phyloP scores from a whole-genome alignment of 2,113 vertebrate species.

The Xenopus laevis region DNA sequence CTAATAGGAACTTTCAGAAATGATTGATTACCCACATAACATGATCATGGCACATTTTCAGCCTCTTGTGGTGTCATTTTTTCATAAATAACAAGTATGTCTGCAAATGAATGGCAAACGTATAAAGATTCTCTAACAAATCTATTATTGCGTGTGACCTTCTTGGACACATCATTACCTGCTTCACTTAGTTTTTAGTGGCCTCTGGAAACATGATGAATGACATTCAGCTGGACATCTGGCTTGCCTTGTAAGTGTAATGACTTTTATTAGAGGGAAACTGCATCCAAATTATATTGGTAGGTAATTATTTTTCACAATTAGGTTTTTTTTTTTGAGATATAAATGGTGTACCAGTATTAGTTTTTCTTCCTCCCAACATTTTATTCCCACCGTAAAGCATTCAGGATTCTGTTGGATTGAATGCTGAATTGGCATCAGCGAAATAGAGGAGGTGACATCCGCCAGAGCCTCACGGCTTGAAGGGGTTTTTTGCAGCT shows the following conservation, averaged over 20 bases:
- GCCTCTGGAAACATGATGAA: conserved; percentile 10
- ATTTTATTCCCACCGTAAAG: too few relatives aligned
- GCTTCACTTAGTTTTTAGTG: conserved; percentile 1
- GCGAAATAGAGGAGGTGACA: too few relatives aligned
- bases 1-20: conserved; percentile 8
- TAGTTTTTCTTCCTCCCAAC: too few relatives aligned
- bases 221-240: neutral
- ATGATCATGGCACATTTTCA: neutral
- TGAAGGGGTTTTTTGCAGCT: too few relatives aligned
- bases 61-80: neutral
- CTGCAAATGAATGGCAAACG: neutral
- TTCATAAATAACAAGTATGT: conserved; percentile 4
- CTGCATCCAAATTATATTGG: too few relatives aligned
- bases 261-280: too few relatives aligned
- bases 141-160: conserved; percentile 9
- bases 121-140: neutral
- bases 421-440: too few relatives aligned
- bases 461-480: too few relatives aligned
- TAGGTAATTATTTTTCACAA: too few relatives aligned
- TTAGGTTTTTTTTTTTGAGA: too few relatives aligned
- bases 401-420: too few relatives aligned
- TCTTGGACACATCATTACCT: conserved; percentile 1
- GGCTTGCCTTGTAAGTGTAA: neutral
- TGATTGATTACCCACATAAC: conserved; percentile 26
- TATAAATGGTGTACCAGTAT: too few relatives aligned